phyloP scores from a whole-genome alignment of 2,797 vertebrate species.

The Epinephelus awoara region DNA sequence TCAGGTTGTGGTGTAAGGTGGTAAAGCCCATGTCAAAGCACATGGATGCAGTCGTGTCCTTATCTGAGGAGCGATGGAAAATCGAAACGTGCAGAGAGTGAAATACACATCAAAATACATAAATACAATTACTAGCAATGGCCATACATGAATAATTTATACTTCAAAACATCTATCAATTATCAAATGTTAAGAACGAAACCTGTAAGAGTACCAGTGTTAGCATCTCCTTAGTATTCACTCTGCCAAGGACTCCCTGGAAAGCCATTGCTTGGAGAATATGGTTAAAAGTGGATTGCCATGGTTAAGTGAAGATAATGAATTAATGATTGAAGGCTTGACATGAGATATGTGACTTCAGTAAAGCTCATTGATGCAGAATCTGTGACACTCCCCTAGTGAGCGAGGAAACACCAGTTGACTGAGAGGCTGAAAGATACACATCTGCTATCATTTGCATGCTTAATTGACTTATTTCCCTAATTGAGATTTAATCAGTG shows the following conservation, averaged over 20 bases:
- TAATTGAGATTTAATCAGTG: constrained; percentile 34
- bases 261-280: constrained; percentile 15
- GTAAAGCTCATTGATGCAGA: constrained; percentile 24
- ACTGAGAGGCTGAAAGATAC: constrained; percentile 17
- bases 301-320: constrained; percentile 40
- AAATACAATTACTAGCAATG: neutral
- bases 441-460: constrained; percentile 38
- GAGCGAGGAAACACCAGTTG: constrained; percentile 15
- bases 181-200: neutral
- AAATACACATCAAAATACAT: constrained; percentile 1
- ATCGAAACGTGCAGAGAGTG: neutral
- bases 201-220: neutral
- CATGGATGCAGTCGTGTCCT: neutral
- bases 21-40: constrained; percentile 15
- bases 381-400: constrained; percentile 1
- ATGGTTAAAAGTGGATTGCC: constrained; percentile 39
- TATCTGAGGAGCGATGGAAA: neutral
- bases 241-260: constrained; percentile 12
- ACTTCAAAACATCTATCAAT: neutral
- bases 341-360: constrained; percentile 31
- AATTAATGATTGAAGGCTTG: constrained; percentile 42
- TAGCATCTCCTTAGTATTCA: neutral
- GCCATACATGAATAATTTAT: neutral
- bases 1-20: constrained; percentile 26
- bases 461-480: constrained; percentile 37